phyloP scores from a whole-genome alignment of 2,113 vertebrate species.

The Aptenodytes forsteri region DNA sequence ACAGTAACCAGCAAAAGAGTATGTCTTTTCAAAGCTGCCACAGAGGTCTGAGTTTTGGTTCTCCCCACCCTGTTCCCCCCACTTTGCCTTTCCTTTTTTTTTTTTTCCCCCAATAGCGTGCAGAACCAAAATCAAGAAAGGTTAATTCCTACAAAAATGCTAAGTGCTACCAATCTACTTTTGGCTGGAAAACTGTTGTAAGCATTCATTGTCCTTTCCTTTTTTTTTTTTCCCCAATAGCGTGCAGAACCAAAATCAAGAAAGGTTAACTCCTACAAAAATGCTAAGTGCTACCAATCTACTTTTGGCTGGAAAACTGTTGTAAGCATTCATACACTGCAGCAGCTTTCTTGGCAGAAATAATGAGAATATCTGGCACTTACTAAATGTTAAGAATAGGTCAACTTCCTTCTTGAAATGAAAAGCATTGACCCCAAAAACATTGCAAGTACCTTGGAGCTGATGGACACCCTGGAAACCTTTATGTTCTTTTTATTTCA shows the following conservation, averaged over 20 bases:
- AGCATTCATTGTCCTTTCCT: not conserved
- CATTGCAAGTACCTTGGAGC: not conserved
- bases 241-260: not conserved
- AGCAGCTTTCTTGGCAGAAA: slow-evolving; percentile 31
- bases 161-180: slow-evolving; percentile 23
- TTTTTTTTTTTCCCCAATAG: not conserved
- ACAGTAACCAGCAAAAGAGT: not conserved
- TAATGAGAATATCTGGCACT: slow-evolving; percentile 35
- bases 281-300: slow-evolving; percentile 7
- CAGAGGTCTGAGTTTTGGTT: not conserved
- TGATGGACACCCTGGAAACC: slow-evolving; percentile 7
- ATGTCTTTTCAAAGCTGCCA: not conserved
- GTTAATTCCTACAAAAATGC: slow-evolving; percentile 4
- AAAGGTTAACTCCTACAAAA: slow-evolving; percentile 35
- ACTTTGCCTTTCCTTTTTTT: not conserved
- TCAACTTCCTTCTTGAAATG: slow-evolving; percentile 29
- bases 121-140: slow-evolving; percentile 23
- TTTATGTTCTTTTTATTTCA: not conserved
- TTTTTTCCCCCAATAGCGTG: not conserved
- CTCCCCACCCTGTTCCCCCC: rapidly evolving
- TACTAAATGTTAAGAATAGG: slow-evolving; percentile 52
- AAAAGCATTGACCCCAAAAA: slow-evolving; percentile 4
- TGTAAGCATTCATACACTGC: not conserved
- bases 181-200: not conserved
- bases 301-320: not conserved